Evolutionary conservation across 1,140 invertebrate genomes (phyloP), one percentile per base, ranked within the genome.

Genomic region (Cydia amplana): DNA sequence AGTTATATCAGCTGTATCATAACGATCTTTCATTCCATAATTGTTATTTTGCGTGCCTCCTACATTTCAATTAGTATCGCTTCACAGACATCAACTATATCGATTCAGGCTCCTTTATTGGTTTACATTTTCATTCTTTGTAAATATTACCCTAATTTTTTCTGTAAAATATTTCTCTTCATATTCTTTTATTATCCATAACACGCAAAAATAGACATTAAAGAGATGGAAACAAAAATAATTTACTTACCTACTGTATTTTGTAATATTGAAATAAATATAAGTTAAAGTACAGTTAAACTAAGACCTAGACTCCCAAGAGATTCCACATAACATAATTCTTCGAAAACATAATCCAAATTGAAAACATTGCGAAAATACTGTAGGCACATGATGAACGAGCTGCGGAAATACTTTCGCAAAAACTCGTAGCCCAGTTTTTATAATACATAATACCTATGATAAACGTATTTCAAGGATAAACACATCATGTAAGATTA

Each of bases 11-110:
- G 65, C 32, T 23, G 12, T 70, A 18, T 70, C 65, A 43, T 43
- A 12, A 28, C 32, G 32, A 70, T 70, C 65, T 70, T 70, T 70
- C 65, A 70, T 70, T 70, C 32, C 65, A 20, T 70, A 36, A 70
- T 70, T 70, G 65, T 70, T 70, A 40, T 70, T 70, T 70, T 18
- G 65, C 65, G 65, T 70, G 65, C n/a, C 65, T 70, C n/a, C 28
- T 12, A 18, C 32, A 36, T 70, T 70, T 70, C 65, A 70, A 70
- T 70, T 70, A 70, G 28, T 43, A 70, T 70, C 28, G 65, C 65
- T 70, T 10, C 18, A 36, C 65, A 43, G 65, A 70, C 65, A 70
- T 70, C 1, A 23, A 23, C 55, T 60, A 23, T 60, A 20, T 55
- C 51, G 55, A 10, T 60, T 23, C 55, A 60, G 55, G 55, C 16